Conservation (phyloP, 2,113 vertebrate species). For the Myiozetetes cayanensis region DNA sequence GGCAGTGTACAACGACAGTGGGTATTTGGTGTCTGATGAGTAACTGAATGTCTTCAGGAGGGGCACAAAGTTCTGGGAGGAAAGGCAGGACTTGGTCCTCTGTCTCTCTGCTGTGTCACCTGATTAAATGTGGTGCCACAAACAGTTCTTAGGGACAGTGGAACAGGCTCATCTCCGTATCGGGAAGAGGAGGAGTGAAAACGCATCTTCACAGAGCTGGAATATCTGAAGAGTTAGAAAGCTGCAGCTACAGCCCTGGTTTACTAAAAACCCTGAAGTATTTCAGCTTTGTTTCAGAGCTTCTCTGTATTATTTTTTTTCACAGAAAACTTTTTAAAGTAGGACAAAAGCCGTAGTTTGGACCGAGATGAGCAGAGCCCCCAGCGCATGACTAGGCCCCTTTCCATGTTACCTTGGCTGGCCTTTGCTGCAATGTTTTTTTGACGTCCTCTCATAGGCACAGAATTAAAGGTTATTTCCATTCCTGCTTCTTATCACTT, state of each 20-base stretch:
- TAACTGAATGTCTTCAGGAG: background rate
- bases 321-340: background rate
- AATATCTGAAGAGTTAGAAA: background rate
- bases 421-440: constrained; percentile 52
- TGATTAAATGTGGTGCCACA: background rate
- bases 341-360: background rate
- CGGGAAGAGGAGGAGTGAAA: background rate
- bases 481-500: constrained; percentile 52
- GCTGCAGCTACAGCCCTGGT: background rate
- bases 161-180: background rate
- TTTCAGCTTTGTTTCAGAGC: background rate
- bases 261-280: background rate
- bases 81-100: background rate
- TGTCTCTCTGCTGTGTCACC: background rate
- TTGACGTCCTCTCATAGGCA: constrained; percentile 37
- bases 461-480: constrained; percentile 65
- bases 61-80: background rate
- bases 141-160: accelerated
- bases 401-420: constrained; percentile 65
- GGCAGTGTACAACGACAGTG: background rate
- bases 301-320: background rate
- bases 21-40: background rate
- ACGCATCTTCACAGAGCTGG: background rate
- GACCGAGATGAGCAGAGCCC: background rate
- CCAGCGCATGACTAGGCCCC: constrained; percentile 2